These are phyloP conservation scores for Lithophane semibrunnea DNA, from an alignment of 2,888 invertebrate genomes.

Conservation along the genomic window DNA sequence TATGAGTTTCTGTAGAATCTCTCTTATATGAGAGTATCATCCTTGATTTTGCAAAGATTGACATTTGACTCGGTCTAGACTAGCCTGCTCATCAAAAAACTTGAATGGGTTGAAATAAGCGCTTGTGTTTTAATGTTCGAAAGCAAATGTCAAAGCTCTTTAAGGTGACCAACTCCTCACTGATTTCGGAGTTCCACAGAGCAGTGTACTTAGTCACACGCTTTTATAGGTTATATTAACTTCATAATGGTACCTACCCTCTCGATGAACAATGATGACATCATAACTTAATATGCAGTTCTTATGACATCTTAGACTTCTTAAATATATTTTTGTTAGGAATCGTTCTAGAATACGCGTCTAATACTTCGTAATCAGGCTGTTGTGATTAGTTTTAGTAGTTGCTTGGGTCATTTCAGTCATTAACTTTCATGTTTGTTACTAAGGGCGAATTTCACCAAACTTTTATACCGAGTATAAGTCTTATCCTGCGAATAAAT, in stretches of 20 bases:
- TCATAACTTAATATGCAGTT: neutral
- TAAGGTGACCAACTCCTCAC: neutral
- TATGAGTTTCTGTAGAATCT: neutral
- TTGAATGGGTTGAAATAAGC: neutral
- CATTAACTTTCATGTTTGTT: slow-evolving; percentile 28
- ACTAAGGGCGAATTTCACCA: neutral
- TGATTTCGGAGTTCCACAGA: slow-evolving; percentile 6
- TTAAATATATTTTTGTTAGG: neutral
- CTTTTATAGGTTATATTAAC: neutral
- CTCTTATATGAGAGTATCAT: neutral
- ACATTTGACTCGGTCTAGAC: neutral
- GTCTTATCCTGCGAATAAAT: no score
- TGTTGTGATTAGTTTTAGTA: neutral
- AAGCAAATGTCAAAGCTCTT: neutral
- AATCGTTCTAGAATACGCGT: slow-evolving; percentile 12
- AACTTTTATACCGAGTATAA: no score
- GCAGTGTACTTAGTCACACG: neutral
- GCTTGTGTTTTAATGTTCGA: neutral
- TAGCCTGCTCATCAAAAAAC: neutral
- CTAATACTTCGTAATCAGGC: neutral
- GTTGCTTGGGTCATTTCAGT: neutral
- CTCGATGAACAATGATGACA: neutral
- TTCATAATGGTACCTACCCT: neutral
- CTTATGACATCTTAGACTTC: neutral
- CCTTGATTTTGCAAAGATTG: neutral